phyloP scores from a whole-genome alignment of 2,888 invertebrate genomes.

The Leptodirus hochenwartii region DNA sequence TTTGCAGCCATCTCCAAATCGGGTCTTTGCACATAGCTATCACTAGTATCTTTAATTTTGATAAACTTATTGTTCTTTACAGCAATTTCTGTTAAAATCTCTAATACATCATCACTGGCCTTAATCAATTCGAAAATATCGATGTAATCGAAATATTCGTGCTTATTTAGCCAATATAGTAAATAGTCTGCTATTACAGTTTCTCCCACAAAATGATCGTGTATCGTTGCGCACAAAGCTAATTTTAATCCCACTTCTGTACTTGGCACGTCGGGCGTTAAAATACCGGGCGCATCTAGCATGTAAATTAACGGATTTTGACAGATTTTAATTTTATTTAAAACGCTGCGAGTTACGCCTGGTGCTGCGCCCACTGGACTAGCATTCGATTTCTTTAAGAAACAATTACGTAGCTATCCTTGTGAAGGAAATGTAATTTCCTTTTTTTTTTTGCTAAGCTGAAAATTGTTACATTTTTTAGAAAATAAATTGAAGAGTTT shows the following conservation, averaged over 20 bases:
- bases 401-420: conserved; percentile 52
- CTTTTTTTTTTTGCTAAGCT: no score
- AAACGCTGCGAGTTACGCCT: conserved; percentile 70
- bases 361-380: conserved; percentile 60
- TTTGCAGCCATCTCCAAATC: conserved; percentile 46
- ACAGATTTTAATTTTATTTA: conserved; percentile 65
- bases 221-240: conserved; percentile 68
- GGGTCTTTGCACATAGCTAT: conserved; percentile 38
- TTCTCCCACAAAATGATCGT: conserved; percentile 74
- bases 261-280: conserved; percentile 57
- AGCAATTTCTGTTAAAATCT: conserved; percentile 41
- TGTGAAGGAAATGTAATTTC: no score
- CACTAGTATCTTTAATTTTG: conserved; percentile 33
- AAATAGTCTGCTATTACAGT: conserved; percentile 76
- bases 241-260: conserved; percentile 69
- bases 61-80: conserved; percentile 28
- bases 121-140: conserved; percentile 45
- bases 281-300: conserved; percentile 85
- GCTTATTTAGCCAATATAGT: conserved; percentile 70
- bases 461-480: no score
- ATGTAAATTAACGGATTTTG: conserved; percentile 67
- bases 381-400: conserved; percentile 42
- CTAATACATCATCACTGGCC: conserved; percentile 57
- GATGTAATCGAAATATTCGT: conserved; percentile 38
- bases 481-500: no score